phyloP scores from a whole-genome alignment of 1,140 invertebrate species.

The Diorhabda carinulata region DNA sequence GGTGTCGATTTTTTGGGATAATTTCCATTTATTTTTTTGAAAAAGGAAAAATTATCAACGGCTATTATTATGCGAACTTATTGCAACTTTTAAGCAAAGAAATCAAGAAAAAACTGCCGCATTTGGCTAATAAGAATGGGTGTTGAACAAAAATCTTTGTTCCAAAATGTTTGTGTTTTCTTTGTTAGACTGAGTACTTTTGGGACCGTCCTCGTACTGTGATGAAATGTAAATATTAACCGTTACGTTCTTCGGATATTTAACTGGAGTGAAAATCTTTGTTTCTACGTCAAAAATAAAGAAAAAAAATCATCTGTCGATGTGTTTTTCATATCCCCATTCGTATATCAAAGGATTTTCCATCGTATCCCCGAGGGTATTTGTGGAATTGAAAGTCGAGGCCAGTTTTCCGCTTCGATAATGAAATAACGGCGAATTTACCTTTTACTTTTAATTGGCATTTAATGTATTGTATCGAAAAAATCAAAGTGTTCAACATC shows the following conservation, averaged over 20 bases:
- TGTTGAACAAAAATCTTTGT: no score
- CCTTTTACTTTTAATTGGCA: not conserved
- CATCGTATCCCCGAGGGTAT: not conserved
- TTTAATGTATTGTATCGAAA: not conserved
- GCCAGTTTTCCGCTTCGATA: slow-evolving; percentile 3
- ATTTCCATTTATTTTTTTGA: no score
- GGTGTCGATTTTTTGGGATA: no score
- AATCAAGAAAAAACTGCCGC: no score
- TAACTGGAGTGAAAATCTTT: not conserved
- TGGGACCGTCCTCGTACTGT: not conserved
- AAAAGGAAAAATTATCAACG: no score
- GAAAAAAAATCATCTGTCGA: not conserved
- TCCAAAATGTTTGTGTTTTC: no score
- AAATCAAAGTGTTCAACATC: no score
- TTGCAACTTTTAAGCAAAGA: no score
- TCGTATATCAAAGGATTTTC: not conserved
- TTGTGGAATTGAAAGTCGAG: slow-evolving; percentile 4
- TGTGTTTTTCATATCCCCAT: not conserved
- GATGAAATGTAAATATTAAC: not conserved
- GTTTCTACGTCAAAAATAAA: not conserved
- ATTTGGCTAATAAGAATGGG: no score
- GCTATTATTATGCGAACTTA: no score
- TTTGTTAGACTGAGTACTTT: not conserved
- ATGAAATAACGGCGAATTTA: not conserved
- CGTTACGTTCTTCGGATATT: not conserved